Conservation (phyloP, 2,888 invertebrate species). For the Melanostoma scalare region DNA sequence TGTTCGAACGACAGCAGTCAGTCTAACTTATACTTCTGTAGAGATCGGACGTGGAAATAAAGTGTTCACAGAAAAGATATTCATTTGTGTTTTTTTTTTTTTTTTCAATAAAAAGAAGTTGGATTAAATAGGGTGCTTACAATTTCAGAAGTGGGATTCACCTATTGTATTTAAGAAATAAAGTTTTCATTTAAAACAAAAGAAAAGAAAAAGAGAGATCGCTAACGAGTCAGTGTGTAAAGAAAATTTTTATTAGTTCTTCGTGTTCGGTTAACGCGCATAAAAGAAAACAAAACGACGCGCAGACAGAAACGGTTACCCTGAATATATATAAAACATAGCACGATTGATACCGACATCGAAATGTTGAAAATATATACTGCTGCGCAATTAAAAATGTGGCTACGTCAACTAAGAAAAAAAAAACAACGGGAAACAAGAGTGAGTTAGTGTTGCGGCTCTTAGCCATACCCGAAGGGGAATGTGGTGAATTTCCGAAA, state of each 20-base stretch:
- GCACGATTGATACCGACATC: conserved; percentile 15
- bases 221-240: too few relatives aligned
- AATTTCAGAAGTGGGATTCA: conserved; percentile 14
- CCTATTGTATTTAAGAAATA: background rate
- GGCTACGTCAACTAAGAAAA: conserved; percentile 7
- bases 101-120: too few relatives aligned
- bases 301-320: too few relatives aligned
- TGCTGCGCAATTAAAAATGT: conserved; percentile 33
- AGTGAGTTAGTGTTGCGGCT: conserved; percentile 44
- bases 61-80: too few relatives aligned
- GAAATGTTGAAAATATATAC: conserved; percentile 23
- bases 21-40: too few relatives aligned
- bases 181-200: background rate
- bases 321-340: too few relatives aligned
- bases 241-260: too few relatives aligned
- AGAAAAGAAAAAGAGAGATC: conserved; percentile 2
- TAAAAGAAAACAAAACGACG: too few relatives aligned
- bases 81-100: background rate
- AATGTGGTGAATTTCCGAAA: conserved; percentile 29
- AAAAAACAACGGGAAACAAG: conserved; percentile 41
- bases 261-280: too few relatives aligned
- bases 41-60: too few relatives aligned
- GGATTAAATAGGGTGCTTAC: background rate
- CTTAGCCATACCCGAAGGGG: conserved; percentile 25
- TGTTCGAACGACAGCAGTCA: too few relatives aligned